A percentile compares a stretch with the other conserved stretches of the same genome.
phyloP scores from a whole-genome alignment of 2,888 invertebrate species.

The Nephrotoma appendiculata region DNA sequence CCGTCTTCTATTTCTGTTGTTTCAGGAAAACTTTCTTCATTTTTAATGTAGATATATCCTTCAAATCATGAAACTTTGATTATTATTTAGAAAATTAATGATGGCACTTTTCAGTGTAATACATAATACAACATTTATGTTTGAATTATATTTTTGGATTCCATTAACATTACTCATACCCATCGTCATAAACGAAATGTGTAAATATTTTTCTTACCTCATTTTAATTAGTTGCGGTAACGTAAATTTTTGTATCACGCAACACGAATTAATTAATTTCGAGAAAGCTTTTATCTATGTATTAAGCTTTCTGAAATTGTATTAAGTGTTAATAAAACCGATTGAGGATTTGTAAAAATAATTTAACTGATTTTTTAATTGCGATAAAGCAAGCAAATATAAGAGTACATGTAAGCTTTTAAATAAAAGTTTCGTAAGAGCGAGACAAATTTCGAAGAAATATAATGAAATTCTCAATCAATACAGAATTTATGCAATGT shows the following conservation, averaged over 20 bases:
- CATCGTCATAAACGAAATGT: background rate
- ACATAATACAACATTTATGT: background rate
- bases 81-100: background rate
- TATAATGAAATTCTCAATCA: no score
- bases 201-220: background rate
- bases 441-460: no score
- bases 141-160: background rate
- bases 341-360: no score
- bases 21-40: background rate
- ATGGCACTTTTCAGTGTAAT: background rate
- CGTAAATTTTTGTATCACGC: background rate
- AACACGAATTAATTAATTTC: background rate
- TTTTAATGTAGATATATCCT: background rate
- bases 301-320: background rate
- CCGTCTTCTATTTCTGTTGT: background rate
- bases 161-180: background rate
- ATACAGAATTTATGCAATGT: no score
- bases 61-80: background rate
- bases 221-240: background rate
- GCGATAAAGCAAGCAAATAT: no score
- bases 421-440: no score
- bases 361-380: no score
- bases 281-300: background rate
- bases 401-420: no score
- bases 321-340: no score